These are phyloP conservation scores for Drosophila neotestacea DNA, from an alignment of 2,888 invertebrate species.

Conservation along the genomic window DNA sequence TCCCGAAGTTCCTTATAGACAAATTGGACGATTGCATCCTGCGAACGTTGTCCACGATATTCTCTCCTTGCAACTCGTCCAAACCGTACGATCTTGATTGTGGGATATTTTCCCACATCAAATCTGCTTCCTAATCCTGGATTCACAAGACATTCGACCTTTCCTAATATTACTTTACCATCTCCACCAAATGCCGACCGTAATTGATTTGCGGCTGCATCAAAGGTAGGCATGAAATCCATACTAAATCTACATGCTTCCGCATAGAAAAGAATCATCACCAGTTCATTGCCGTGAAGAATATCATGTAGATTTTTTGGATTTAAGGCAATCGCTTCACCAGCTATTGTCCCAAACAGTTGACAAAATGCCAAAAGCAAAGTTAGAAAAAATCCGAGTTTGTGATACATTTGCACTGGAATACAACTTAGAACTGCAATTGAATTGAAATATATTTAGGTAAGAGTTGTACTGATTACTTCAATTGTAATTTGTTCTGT, in stretches of 20 bases:
- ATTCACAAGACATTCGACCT: conserved; percentile 97
- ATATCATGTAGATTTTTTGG: conserved; percentile 22
- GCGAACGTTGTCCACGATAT: conserved; percentile 94
- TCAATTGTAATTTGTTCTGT: conserved; percentile 16
- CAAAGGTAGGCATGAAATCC: conserved; percentile 96
- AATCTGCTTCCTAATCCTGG: conserved; percentile 91
- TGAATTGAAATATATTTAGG: not conserved
- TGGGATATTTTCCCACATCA: conserved; percentile 98
- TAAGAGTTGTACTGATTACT: not conserved
- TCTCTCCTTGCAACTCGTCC: conserved; percentile 93
- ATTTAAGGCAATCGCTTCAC: conserved; percentile 22
- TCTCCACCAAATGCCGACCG: conserved; percentile 89
- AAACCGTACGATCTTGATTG: conserved; percentile 95
- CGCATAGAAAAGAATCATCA: conserved; percentile 98
- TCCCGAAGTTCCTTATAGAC: conserved; percentile 93
- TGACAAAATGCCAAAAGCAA: conserved; percentile 4
- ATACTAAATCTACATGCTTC: conserved; percentile 99
- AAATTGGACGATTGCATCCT: conserved; percentile 93
- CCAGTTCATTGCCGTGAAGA: conserved; percentile 90
- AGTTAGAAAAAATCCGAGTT: not conserved
- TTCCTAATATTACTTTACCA: conserved; percentile 94
- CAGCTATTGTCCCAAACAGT: not conserved
- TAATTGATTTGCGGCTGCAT: conserved; percentile 91
- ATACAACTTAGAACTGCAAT: not conserved
- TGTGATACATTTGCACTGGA: conserved; percentile 18